A percentile compares a stretch with the other conserved stretches of the same genome.
phyloP scores from a whole-genome alignment of 2,797 vertebrate genomes.

The Distichodus sexfasciatus region DNA sequence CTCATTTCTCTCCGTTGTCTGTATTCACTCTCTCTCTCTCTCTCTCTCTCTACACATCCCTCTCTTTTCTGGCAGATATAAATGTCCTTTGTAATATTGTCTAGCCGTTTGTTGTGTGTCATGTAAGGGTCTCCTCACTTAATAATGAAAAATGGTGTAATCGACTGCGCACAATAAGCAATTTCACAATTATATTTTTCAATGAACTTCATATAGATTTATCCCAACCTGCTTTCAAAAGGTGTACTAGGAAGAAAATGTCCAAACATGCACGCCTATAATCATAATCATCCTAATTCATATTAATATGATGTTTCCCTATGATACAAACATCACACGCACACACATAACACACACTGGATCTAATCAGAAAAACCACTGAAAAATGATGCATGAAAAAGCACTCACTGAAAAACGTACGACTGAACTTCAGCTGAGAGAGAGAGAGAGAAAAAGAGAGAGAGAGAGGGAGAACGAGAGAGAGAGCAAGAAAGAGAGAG shows the following conservation, averaged over 20 bases:
- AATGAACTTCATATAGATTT: too few species aligned
- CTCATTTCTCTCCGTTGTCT: background rate
- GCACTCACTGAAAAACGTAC: background rate
- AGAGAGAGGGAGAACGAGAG: background rate
- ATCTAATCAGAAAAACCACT: conserved; percentile 29
- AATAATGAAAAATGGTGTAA: too few species aligned
- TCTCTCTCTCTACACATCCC: background rate
- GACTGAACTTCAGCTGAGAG: background rate
- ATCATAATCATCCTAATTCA: too few species aligned
- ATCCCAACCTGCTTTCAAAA: too few species aligned
- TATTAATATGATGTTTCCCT: background rate
- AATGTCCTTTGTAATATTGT: background rate
- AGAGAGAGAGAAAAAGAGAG: conserved; percentile 44
- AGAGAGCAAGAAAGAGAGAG: conserved; percentile 15
- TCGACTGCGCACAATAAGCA: background rate
- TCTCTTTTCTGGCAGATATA: background rate
- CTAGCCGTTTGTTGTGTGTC: too few species aligned
- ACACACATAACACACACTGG: background rate
- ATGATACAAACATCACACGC: background rate
- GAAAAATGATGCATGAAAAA: background rate
- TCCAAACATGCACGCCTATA: too few species aligned
- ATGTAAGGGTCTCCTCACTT: too few species aligned
- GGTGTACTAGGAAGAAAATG: too few species aligned
- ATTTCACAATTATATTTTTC: background rate
- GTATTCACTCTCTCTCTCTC: too few species aligned